phyloP scores from a whole-genome alignment of 1,140 invertebrate species.

The Neodiprion fabricii region DNA sequence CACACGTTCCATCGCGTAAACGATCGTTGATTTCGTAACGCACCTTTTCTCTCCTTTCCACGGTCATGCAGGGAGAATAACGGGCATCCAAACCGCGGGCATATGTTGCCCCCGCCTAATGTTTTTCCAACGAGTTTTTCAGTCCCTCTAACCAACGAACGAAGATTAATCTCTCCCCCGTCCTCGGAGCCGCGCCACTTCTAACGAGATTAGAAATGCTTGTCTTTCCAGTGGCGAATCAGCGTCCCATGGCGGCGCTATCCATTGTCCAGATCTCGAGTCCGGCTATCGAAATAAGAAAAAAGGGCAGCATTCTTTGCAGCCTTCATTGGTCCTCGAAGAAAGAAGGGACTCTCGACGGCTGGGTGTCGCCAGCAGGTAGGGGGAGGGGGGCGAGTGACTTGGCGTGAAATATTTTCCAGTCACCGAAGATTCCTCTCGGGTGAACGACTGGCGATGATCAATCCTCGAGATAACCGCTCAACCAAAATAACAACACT shows the following conservation, averaged over 20 bases:
- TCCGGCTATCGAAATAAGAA: no score
- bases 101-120: not conserved
- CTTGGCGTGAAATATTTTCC: not conserved
- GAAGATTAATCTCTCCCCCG: slow-evolving; percentile 3
- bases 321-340: no score
- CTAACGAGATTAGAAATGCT: not conserved
- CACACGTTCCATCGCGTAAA: not conserved
- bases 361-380: not conserved
- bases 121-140: not conserved
- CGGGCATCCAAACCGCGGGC: no score
- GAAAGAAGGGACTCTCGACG: not conserved
- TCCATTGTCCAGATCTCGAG: no score
- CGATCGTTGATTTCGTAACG: not conserved
- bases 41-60: not conserved
- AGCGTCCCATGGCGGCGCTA: no score
- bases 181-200: not conserved
- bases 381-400: not conserved
- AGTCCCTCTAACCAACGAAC: not conserved
- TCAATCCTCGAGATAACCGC: not conserved
- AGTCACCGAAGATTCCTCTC: not conserved
- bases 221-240: not conserved
- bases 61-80: not conserved
- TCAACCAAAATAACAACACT: not conserved
- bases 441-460: not conserved
- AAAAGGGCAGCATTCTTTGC: no score